Base-by-base conservation (phyloP, 1,140 invertebrate species). In the Akabosia matsudoensis region DNA sequence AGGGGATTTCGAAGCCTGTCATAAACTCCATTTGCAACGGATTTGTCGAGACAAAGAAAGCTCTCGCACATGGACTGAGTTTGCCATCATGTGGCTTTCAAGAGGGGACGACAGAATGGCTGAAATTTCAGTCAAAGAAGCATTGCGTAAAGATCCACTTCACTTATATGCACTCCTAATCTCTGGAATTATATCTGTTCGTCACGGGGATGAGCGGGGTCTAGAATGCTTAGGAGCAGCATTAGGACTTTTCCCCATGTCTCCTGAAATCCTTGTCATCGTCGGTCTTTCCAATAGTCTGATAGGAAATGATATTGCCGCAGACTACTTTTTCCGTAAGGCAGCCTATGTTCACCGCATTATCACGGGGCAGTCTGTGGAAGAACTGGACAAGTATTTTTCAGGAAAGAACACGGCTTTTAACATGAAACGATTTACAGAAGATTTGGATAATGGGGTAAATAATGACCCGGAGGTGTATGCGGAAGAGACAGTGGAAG, bases 101-200 rank as follows among this genome's bases (percentile, higher is more conserved):
- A 31, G 51, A 18, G 70, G 45, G n/a, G 37, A 72, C 26, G 33
- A 72, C 33, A 64, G 76, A 24, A 76, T 78, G 74, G 78, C 74
- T 0, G 78, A 81, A 54, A 79, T 81, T 34, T 70, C 74, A 2
- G 28, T 76, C 0, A 0, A 70, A 37, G 80, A 81, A 76, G 80
- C 78, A 7, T 34, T 81, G 4, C 64, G 45, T 0, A 56, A 37
- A 7, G 51, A 81, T 67, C 74, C 78, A 2, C 70, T 71, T 18
- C 51, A 75, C 33, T n/a, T 78, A 1, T 28, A 74, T 24, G 80
- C 71, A 7, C 75, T 79, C 10, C 10, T 79, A 1, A 33, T 81
- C 26, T 64, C 37, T 2, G 80, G 76, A 26, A 31, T 79, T 0
- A 78, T 78, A 4, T 73, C 76, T 22, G 76, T 70, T 0, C 67